Evolutionary conservation across 2,888 invertebrate genomes (phyloP).

Genomic region (Nemotelus nigrinus): DNA sequence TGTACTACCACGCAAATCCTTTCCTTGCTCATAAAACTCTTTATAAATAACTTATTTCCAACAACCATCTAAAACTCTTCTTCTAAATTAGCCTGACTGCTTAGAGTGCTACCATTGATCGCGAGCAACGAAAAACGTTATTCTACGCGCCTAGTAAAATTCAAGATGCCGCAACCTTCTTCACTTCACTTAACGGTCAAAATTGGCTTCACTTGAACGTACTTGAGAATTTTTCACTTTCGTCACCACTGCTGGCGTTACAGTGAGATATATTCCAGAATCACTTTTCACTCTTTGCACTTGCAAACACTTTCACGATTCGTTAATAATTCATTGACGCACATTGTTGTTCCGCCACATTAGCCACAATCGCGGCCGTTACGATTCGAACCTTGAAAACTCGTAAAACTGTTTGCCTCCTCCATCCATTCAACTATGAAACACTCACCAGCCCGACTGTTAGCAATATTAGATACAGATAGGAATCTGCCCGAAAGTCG

Average conservation of each 20-base stretch:
- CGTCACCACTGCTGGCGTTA: too few species aligned
- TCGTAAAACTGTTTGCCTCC: background rate
- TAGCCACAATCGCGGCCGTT: constrained; percentile 14
- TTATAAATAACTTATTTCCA: too few species aligned
- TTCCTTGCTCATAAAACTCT: too few species aligned
- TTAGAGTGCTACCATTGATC: too few species aligned
- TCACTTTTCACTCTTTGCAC: constrained; percentile 34
- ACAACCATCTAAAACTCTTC: too few species aligned
- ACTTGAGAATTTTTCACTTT: constrained; percentile 10
- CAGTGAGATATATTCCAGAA: constrained; percentile 15
- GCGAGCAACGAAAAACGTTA: too few species aligned
- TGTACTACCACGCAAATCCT: too few species aligned
- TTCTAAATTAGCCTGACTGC: too few species aligned
- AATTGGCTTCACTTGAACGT: constrained; percentile 11
- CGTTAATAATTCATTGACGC: constrained; percentile 36
- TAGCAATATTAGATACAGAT: constrained; percentile 4
- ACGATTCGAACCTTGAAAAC: background rate
- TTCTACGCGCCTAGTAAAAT: too few species aligned
- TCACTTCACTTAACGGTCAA: background rate
- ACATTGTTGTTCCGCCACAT: constrained; percentile 36
- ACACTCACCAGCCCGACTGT: background rate
- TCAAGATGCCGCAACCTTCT: too few species aligned
- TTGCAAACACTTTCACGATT: constrained; percentile 39
- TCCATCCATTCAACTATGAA: background rate
- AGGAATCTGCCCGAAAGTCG: constrained; percentile 9